Evolutionary conservation across 1,140 invertebrate species (phyloP).

Genomic region (Chrysopa pallens): DNA sequence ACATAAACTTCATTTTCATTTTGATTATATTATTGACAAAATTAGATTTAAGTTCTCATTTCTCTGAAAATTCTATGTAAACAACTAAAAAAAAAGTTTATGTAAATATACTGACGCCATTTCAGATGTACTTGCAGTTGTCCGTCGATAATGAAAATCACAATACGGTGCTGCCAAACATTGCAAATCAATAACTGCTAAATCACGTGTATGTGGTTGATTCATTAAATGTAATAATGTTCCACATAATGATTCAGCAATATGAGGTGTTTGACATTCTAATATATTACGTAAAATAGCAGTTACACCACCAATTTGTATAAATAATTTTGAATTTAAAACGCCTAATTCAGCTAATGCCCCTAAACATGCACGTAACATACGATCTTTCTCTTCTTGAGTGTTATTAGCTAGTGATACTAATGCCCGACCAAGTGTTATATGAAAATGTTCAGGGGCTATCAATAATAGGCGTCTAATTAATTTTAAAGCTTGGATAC

Average conservation of each 20-base stretch:
- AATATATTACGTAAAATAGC: slow-evolving; percentile 65
- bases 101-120: no score
- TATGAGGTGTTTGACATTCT: slow-evolving; percentile 57
- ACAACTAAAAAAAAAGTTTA: no score
- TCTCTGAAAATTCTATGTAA: no score
- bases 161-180: slow-evolving; percentile 80
- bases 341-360: slow-evolving; percentile 67
- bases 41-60: neutral
- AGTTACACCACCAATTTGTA: slow-evolving; percentile 64
- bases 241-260: slow-evolving; percentile 71
- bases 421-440: slow-evolving; percentile 48
- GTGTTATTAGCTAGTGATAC: slow-evolving; percentile 65
- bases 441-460: slow-evolving; percentile 42
- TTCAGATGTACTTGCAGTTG: slow-evolving; percentile 8
- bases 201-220: slow-evolving; percentile 57
- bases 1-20: slow-evolving; percentile 8
- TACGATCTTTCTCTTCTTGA: slow-evolving; percentile 58
- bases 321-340: slow-evolving; percentile 55
- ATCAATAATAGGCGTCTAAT: slow-evolving; percentile 50
- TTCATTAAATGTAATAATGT: slow-evolving; percentile 77
- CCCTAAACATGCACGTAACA: slow-evolving; percentile 64
- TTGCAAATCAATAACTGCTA: slow-evolving; percentile 57
- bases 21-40: slow-evolving; percentile 33
- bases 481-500: slow-evolving; percentile 74
- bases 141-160: slow-evolving; percentile 63